These are phyloP conservation scores for Cylloceria caligata DNA, from an alignment of 2,888 invertebrate species.

Conservation along the genomic window DNA sequence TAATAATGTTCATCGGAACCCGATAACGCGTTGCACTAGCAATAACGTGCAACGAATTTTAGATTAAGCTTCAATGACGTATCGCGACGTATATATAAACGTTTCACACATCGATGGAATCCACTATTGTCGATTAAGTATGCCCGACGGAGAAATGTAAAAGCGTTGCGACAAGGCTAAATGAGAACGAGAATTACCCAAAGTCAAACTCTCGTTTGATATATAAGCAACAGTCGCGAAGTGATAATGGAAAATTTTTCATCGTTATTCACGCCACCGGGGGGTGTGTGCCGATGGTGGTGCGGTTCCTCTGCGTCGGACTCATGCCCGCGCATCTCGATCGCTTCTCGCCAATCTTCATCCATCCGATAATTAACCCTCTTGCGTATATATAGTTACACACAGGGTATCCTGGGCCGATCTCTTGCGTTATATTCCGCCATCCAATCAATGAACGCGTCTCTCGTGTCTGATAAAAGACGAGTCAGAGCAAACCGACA, in stretches of 20 bases:
- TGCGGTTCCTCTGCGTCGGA: neutral
- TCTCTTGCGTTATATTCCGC: slow-evolving; percentile 35
- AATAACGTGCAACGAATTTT: slow-evolving; percentile 28
- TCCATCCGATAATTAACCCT: slow-evolving; percentile 56
- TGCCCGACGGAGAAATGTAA: slow-evolving; percentile 5
- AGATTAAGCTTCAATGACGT: slow-evolving; percentile 7
- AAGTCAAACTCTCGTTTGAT: slow-evolving; percentile 29
- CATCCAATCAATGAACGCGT: slow-evolving; percentile 56
- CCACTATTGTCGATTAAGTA: slow-evolving; percentile 19
- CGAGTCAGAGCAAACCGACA: neutral
- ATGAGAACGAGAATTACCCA: slow-evolving; percentile 14
- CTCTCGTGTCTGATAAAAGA: slow-evolving; percentile 51
- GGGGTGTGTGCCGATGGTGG: neutral
- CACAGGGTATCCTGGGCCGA: neutral
- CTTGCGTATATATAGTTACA: slow-evolving; percentile 2
- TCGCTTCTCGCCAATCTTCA: slow-evolving; percentile 57
- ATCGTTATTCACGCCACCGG: slow-evolving; percentile 31
- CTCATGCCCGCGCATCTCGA: slow-evolving; percentile 43
- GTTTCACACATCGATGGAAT: slow-evolving; percentile 30
- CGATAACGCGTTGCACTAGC: slow-evolving; percentile 38
- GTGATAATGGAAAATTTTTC: slow-evolving; percentile 44
- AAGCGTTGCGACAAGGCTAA: slow-evolving; percentile 6
- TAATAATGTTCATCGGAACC: slow-evolving; percentile 52
- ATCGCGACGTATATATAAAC: neutral
- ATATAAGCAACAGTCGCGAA: slow-evolving; percentile 7